Conservation (phyloP, 2,797 vertebrate species). For the Chiroxiphia lanceolata region DNA sequence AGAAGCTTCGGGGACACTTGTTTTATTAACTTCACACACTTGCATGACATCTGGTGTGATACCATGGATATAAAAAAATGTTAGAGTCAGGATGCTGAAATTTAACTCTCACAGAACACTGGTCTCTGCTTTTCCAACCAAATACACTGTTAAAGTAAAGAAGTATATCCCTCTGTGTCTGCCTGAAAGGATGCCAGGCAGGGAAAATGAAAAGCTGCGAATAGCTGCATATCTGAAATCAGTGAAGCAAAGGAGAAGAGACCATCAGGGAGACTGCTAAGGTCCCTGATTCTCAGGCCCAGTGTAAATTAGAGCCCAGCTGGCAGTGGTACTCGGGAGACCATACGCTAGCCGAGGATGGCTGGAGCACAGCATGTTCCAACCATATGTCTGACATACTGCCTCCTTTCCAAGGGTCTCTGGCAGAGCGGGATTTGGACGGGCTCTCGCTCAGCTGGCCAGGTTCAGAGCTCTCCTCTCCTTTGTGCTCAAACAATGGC, state of each 20-base stretch:
- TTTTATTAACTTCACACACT: conserved; percentile 18
- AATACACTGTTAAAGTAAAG: neutral
- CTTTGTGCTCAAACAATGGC: conserved; percentile 54
- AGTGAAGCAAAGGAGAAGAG: conserved; percentile 56
- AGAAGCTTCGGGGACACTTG: neutral
- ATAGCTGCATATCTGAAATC: conserved; percentile 37
- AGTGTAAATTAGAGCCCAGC: conserved; percentile 61
- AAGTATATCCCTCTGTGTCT: neutral
- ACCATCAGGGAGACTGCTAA: conserved; percentile 25
- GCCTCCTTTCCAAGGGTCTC: conserved; percentile 57
- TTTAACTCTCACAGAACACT: neutral
- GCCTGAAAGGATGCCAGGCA: conserved; percentile 20
- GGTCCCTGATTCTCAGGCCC: conserved; percentile 46
- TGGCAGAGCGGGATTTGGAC: conserved; percentile 15
- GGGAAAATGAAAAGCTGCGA: conserved; percentile 6
- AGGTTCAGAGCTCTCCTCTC: conserved; percentile 9
- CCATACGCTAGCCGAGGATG: conserved; percentile 65
- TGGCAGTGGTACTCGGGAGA: conserved; percentile 52
- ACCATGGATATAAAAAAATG: neutral
- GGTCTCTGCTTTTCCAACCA: neutral
- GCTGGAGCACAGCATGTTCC: conserved; percentile 63
- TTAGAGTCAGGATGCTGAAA: neutral
- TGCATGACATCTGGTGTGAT: neutral
- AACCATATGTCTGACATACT: conserved; percentile 64
- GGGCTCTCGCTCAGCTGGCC: conserved; percentile 39